A percentile compares a stretch with the other conserved stretches of the same genome.
Conservation (phyloP, 35 echinoderm and acorn worm species). For the Anneissia japonica region DNA sequence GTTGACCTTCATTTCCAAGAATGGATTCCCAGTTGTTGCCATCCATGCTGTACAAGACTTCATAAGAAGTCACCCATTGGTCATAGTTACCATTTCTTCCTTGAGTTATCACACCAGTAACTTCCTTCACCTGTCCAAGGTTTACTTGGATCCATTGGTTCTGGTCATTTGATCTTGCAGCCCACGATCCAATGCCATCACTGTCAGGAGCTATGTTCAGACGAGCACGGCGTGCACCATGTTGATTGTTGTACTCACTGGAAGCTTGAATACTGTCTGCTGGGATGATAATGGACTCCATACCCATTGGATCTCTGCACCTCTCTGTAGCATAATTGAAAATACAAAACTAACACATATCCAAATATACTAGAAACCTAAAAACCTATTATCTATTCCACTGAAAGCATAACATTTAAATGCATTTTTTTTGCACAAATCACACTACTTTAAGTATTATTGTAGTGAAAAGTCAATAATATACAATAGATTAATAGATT, state of each 20-base stretch:
- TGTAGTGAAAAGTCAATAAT: too few relatives aligned
- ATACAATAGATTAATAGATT: too few relatives aligned
- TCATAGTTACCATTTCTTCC: neutral
- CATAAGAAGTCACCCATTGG: slow-evolving; percentile 4
- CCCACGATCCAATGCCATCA: neutral
- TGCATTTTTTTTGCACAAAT: too few relatives aligned
- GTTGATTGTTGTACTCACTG: neutral
- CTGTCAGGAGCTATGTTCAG: neutral
- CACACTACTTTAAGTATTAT: too few relatives aligned
- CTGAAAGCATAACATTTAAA: too few relatives aligned
- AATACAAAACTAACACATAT: too few relatives aligned
- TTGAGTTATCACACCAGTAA: slow-evolving; percentile 3
- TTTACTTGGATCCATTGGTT: slow-evolving; percentile 15
- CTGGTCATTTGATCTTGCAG: neutral
- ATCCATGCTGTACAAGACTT: neutral
- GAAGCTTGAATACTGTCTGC: neutral
- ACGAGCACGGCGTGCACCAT: neutral
- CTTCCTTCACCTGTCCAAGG: neutral
- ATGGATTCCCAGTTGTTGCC: neutral
- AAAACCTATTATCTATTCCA: too few relatives aligned
- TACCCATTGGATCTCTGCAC: neutral
- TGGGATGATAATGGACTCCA: neutral
- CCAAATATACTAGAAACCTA: too few relatives aligned
- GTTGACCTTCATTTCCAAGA: neutral
- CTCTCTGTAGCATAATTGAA: neutral